Evolutionary conservation across 30 jellyfish, hydroid and myxozoan species (phyloP), one percentile per base, ranked within the genome.

Genomic region (Morbakka virulenta): DNA sequence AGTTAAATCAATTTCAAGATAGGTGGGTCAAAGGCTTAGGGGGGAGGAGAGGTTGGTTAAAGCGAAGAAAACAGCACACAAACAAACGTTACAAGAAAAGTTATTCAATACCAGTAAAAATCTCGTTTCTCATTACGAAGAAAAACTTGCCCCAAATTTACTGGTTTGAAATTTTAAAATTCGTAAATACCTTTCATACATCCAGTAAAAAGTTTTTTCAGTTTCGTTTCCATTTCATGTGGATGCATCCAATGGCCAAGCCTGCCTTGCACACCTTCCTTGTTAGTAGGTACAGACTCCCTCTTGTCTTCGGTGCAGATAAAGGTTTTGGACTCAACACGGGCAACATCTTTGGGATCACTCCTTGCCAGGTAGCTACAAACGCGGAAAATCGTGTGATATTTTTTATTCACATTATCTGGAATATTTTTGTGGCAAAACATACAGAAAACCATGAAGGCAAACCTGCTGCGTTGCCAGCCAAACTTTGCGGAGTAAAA

Each of bases 281-380:
- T 85, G 62, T 89, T 80, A 41, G 62, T 64, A 27, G 99, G 96
- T 27, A 93, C 67, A 48, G 86, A 80, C 33, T 85, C 96, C 79
- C 87, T 53, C 74, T 69, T 86, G 70, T 81, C 77, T 63, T 85
- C 88, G 2, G 97, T 93, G 74, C 99, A 93, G 32, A 93, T 93
- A 0, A 85, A 80, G 2, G 99, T 93, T 74, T 83, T 80, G 3
- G 96, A 80, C 52, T 93, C 99, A n/a, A 93, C 97, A 32, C 99
- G 83, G 23, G 99, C 99, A 12, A 93, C 99, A 77, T 93, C 99
- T 33, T 94, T 96, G 0, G 99, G 99, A 50, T 85, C 80, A 29
- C 97, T 93, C 6, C 99, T 81, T 23, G 87, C 97, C 50, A 91
- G 67, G 48, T 81, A 93, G 93, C 99, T 89, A 63, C 4, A 74